These are phyloP conservation scores for Sylvia atricapilla DNA, from an alignment of 2,113 vertebrate species.

Conservation along the genomic window DNA sequence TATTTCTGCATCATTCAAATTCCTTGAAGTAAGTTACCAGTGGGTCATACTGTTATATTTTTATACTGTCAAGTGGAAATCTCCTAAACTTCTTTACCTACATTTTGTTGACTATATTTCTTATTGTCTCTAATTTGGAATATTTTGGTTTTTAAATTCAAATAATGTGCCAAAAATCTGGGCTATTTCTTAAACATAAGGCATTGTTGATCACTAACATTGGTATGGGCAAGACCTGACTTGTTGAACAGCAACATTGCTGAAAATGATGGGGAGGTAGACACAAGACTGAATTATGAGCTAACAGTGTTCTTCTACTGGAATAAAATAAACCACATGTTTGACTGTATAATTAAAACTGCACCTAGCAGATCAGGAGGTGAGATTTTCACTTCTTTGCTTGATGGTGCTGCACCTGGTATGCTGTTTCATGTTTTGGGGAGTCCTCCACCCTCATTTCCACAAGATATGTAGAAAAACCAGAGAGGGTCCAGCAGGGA, in stretches of 20 bases:
- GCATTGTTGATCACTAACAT: not conserved
- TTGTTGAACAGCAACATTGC: not conserved
- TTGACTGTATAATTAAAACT: not conserved
- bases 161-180: not conserved
- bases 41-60: not conserved
- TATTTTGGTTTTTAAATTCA: not conserved
- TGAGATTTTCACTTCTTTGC: not conserved
- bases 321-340: not conserved
- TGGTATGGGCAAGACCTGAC: not conserved
- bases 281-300: not conserved
- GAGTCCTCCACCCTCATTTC: not conserved
- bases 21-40: not conserved
- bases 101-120: not conserved
- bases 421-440: not conserved
- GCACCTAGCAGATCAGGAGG: not conserved
- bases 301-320: not conserved
- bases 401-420: not conserved
- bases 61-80: not conserved
- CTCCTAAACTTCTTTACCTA: not conserved
- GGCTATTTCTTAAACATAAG: not conserved
- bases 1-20: not conserved
- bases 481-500: not conserved
- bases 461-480: not conserved
- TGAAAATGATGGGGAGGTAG: not conserved
- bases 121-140: not conserved